Percentiles rank a stretch among this genome's conserved stretches.
These are phyloP conservation scores for Gordius sp. DNA, from an alignment of 2,888 invertebrate genomes.

Conservation along the genomic window DNA sequence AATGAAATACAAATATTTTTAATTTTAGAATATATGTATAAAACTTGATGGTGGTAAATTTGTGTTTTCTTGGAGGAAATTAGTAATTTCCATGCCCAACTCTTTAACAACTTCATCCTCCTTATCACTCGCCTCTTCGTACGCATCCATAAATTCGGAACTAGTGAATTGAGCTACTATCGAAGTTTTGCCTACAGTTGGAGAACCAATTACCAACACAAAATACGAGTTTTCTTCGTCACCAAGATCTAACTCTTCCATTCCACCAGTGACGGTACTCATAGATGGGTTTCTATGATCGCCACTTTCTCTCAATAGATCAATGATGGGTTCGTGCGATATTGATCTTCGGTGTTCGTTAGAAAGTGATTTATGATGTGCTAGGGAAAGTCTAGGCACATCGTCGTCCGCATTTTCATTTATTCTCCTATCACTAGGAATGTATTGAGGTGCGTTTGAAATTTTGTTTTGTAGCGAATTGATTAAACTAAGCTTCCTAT, in stretches of 20 bases:
- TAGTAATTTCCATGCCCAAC: too few relatives aligned
- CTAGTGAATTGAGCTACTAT: slow-evolving; percentile 1
- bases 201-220: neutral
- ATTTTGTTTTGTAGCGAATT: too few relatives aligned
- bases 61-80: too few relatives aligned
- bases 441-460: neutral
- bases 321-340: neutral
- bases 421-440: neutral
- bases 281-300: neutral
- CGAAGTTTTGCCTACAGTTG: neutral
- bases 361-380: neutral
- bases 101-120: too few relatives aligned
- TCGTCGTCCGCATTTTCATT: neutral
- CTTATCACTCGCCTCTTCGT: neutral
- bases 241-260: neutral
- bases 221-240: neutral
- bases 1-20: too few relatives aligned
- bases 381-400: neutral
- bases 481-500: too few relatives aligned
- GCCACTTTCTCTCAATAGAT: neutral
- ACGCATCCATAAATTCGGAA: slow-evolving; percentile 3
- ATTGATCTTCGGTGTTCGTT: neutral
- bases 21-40: too few relatives aligned
- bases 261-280: neutral
- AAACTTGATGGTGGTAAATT: too few relatives aligned